Evolutionary conservation across 53 echinoderm and acorn worm species (phyloP).

Genomic region (Astropecten irregularis): DNA sequence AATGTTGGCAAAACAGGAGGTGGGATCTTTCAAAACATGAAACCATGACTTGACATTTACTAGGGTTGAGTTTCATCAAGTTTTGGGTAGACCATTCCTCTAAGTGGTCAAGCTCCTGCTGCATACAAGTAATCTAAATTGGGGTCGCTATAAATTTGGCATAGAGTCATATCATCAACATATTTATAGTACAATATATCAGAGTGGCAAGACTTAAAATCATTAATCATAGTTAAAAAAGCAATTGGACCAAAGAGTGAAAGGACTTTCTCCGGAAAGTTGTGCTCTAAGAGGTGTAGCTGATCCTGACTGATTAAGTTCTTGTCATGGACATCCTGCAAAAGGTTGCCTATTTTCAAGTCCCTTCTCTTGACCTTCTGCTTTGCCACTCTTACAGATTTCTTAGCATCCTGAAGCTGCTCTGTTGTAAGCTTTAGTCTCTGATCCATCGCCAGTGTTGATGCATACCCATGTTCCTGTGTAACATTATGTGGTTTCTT

Average conservation of each 20-base stretch:
- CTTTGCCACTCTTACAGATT: no score
- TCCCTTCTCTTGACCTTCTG: no score
- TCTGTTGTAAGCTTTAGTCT: no score
- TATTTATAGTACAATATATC: not conserved
- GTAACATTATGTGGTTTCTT: not conserved
- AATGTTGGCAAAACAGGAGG: not conserved
- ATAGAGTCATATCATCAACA: no score
- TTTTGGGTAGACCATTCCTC: not conserved
- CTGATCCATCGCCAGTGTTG: slow-evolving; percentile 9
- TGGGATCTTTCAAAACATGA: not conserved
- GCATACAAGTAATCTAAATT: not conserved
- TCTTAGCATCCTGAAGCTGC: no score
- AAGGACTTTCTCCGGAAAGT: slow-evolving; percentile 47
- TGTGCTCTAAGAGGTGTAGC: slow-evolving; percentile 53
- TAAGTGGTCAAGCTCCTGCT: not conserved
- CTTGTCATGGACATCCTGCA: slow-evolving; percentile 40
- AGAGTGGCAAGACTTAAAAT: not conserved
- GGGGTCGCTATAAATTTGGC: not conserved
- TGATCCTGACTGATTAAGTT: slow-evolving; percentile 50
- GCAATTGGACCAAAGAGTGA: no score
- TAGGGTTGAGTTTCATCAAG: not conserved
- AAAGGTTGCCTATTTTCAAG: slow-evolving; percentile 30
- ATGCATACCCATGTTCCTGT: slow-evolving; percentile 38
- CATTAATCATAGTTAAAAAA: not conserved
- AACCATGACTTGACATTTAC: not conserved